Base-by-base conservation (phyloP, 1,140 invertebrate genomes). In the Rhagoletis pomonella region DNA sequence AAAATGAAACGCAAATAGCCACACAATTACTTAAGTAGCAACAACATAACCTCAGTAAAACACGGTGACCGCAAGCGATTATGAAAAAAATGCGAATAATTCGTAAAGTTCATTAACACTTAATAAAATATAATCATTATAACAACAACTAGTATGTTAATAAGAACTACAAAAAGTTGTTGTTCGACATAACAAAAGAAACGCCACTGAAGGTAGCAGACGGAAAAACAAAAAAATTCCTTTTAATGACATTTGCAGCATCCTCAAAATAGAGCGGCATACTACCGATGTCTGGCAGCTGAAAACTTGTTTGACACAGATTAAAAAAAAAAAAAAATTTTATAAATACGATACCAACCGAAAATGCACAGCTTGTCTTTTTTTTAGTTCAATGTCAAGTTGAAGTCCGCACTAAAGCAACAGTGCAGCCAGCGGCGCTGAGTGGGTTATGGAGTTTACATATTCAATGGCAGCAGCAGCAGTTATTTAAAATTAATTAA, bases 321-420 rank as follows among this genome's bases (percentile, higher is more conserved):
- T 29, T 29, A 29, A 29, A 9, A 62, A 62, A 29, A 9, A 62
- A 62, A 5, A 55, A 84, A 91, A 91, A 91, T 85, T 85, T 88
- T 88, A 77, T 88, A 89, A 88, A 87, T 88, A 69, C 65, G 87
- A 69, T 85, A 73, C 87, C 84, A 44, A 88, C 60, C 84, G 59
- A 87, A 88, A 90, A 85, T 89, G 47, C 73, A 58, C 4, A 14
- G 14, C n/a, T 50, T 58, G 7, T 17, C 47, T 55, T 10, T 12
- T 12, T 91, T 90, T 89, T 87, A 62, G 88, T 88, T 91, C 91
- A 91, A 91, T 91, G 91, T 91, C 91, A 91, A 91, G 90, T 90
- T 89, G 87, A 89, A 90, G 90, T 90, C 62, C 89, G 88, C 87
- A 88, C 60, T 84, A 60, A 60, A 44, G 86, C 69, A 89, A 85